Base-by-base conservation (phyloP, 2,797 vertebrate genomes). In the Aeoliscus strigatus region DNA sequence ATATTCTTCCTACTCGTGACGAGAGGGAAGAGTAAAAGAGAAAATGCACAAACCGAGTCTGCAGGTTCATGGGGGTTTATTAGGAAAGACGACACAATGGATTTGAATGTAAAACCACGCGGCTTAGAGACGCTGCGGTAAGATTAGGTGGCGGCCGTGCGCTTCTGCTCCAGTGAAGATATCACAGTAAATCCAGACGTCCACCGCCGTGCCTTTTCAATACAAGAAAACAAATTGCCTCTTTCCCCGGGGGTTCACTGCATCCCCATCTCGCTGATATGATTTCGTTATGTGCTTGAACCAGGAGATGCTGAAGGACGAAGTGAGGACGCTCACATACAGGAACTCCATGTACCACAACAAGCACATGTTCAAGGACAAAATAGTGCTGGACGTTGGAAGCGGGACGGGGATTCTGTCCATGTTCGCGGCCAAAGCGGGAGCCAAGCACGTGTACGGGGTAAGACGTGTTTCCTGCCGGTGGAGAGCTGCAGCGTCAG, bases 241-340 rank as follows among this genome's bases (percentile, higher is more conserved):
- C n/a, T n/a, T n/a, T n/a, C n/a, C n/a, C n/a, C n/a, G n/a, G n/a
- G n/a, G n/a, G n/a, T n/a, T n/a, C n/a, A n/a, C n/a, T n/a, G n/a
- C n/a, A n/a, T n/a, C n/a, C n/a, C n/a, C n/a, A 21, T 21, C 6
- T n/a, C 18, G 3, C 6, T 21, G 18, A 6, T 6, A 6, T 21
- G 18, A n/a, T n/a, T n/a, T n/a, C n/a, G n/a, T n/a, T 6, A 3
- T 21, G 18, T 21, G 7, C 14, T 39, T 23, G 1, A 41, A 49
- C n/a, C 84, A 98, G 96, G 96, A 99, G 81, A 99, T 98, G 95
- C 80, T 99, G 63, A 99, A 99, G 72, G 96, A 99, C 6, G 96
- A 99, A 67, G 93, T 99, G 39, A 87, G 96, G 50, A 99, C 94
- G 0, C 86, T 98, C 69, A 98, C 96, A 2, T 99, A 99, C 77